Conservation (phyloP, 2,113 vertebrate genomes). For the Strigops habroptila region DNA sequence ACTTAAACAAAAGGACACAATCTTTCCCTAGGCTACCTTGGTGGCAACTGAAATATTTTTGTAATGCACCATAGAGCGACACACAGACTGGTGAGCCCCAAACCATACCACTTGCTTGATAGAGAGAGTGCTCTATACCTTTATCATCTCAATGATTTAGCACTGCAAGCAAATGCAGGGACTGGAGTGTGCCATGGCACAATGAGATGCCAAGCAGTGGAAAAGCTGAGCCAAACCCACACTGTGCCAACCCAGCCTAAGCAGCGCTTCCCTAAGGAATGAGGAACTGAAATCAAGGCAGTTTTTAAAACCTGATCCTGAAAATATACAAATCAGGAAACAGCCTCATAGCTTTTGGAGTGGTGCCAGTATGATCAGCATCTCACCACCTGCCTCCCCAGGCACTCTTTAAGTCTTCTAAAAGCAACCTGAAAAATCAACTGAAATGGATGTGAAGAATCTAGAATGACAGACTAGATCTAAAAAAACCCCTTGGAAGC, state of each 20-base stretch:
- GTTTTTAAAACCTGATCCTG: not conserved
- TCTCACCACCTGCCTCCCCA: not conserved
- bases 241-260: not conserved
- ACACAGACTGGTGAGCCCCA: not conserved
- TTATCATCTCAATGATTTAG: not conserved
- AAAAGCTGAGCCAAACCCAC: not conserved
- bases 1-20: not conserved
- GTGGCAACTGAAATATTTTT: not conserved
- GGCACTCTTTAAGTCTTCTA: not conserved
- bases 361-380: not conserved
- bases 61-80: not conserved
- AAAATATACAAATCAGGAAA: not conserved
- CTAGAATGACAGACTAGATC: not conserved
- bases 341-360: not conserved
- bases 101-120: not conserved
- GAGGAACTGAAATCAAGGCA: not conserved
- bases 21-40: not conserved
- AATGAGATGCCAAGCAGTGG: not conserved
- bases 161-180: not conserved
- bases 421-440: not conserved
- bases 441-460: not conserved
- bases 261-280: not conserved
- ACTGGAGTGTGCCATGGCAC: not conserved
- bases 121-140: not conserved
- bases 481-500: not conserved